Evolutionary conservation across 2,797 vertebrate species (phyloP).

Genomic region (Alfaro cultratus): DNA sequence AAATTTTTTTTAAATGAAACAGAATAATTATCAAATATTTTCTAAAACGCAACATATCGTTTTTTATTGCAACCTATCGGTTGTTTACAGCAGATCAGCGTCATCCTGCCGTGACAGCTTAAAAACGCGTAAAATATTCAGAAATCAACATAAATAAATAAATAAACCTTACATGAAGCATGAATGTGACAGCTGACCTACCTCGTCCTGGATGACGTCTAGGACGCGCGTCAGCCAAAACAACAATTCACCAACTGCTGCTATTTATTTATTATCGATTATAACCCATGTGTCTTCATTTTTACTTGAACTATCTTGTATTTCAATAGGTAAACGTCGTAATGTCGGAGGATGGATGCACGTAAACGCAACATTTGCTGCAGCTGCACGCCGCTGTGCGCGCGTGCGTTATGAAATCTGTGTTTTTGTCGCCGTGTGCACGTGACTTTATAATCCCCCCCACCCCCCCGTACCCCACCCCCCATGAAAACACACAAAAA

Average conservation of each 20-base stretch:
- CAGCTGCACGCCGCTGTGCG: conserved; percentile 46
- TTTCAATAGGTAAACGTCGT: neutral
- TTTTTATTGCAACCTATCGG: conserved; percentile 21
- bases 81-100: neutral
- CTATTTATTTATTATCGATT: neutral
- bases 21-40: too few relatives aligned
- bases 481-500: neutral
- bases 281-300: neutral
- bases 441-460: conserved; percentile 50
- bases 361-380: conserved; percentile 51
- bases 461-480: neutral
- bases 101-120: neutral
- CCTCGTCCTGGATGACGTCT: conserved; percentile 26
- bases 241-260: conserved; percentile 5
- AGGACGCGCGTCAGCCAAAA: conserved; percentile 29
- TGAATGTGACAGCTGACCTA: neutral
- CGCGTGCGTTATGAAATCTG: conserved; percentile 59
- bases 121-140: neutral
- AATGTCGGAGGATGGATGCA: neutral
- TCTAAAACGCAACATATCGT: too few relatives aligned
- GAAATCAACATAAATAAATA: neutral
- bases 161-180: neutral
- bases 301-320: neutral
- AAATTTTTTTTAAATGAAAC: neutral
- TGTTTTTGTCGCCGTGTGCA: conserved; percentile 63